phyloP scores from a whole-genome alignment of 2,113 vertebrate genomes.

The Lophura nycthemera region DNA sequence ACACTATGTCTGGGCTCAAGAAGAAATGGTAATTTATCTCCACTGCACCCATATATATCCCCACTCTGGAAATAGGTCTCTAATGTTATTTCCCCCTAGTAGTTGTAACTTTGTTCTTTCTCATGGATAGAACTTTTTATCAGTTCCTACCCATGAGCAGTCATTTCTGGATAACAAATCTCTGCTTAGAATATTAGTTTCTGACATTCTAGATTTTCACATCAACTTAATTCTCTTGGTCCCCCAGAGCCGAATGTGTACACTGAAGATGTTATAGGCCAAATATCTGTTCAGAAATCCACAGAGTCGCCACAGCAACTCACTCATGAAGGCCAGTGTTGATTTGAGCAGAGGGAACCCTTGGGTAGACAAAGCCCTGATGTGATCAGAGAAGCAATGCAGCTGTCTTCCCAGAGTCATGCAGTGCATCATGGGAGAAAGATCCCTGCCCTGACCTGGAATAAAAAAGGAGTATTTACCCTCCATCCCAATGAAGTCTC shows the following conservation, averaged over 20 bases:
- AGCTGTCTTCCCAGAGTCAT: background rate
- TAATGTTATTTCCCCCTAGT: background rate
- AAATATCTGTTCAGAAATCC: background rate
- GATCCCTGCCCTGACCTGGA: background rate
- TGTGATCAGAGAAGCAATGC: accelerated
- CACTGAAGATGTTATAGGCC: background rate
- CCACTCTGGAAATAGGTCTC: background rate
- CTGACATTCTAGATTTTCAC: background rate
- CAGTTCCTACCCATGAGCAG: background rate
- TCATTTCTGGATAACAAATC: background rate
- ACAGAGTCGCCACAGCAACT: background rate
- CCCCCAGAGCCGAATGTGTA: background rate
- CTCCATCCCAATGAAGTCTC: constrained; percentile 19
- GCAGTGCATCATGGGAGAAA: background rate
- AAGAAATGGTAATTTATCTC: background rate
- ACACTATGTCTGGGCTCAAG: background rate
- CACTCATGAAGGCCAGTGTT: background rate
- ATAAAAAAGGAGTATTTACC: constrained; percentile 3
- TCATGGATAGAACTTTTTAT: background rate
- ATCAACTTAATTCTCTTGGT: background rate
- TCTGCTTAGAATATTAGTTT: background rate
- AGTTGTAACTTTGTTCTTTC: background rate
- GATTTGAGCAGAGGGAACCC: background rate
- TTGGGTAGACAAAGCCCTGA: background rate
- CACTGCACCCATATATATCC: background rate